Evolutionary conservation across 2,113 vertebrate species (phyloP), one percentile per base, ranked within the genome.

Genomic region (Turnix velox): DNA sequence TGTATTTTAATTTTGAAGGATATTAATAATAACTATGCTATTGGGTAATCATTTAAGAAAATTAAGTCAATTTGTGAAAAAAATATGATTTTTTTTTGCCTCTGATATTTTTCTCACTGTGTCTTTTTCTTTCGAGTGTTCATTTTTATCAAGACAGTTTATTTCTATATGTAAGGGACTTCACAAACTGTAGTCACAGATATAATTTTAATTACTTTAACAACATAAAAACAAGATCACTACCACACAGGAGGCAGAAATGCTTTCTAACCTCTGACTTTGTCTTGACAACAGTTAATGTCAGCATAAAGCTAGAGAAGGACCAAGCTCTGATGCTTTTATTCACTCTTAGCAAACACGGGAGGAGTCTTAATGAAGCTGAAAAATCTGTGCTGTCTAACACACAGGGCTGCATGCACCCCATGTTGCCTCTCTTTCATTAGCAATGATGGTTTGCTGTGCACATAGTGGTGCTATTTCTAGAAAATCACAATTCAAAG

Each of bases 131-230:
- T 78, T 40, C 12, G 48, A 20, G 10, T 78, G 23, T 58, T 87
- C 24, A 57, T 86, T 76, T 84, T 35, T 84, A 61, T 52, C 75
- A 80, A 61, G 39, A 18, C 35, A 75, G 52, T 87, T 94, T 25
- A 84, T 94, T 96, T 78, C 73, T 86, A 2, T 75, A 51, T 54
- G 48, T 73, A 63, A 91, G 45, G 63, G 68, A 76, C n/a, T 94
- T 76, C 55, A 57, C 17, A 75, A 85, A 73, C 40, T 59, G 35
- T 78, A 76, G 57, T 91, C 57, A 84, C 67, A 86, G 57, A 79
- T 57, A 87, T 74, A 57, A 65, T 78, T 95, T 94, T 93, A 86
- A 84, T 94, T 91, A 90, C 51, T 85, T 93, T 81, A 93, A 59
- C 35, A 68, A 59, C 65, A 90, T 71, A 82, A 88, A 86, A 81